Base-by-base conservation (phyloP, 2,888 invertebrate species). In the Cryptophagus acutangulus region DNA sequence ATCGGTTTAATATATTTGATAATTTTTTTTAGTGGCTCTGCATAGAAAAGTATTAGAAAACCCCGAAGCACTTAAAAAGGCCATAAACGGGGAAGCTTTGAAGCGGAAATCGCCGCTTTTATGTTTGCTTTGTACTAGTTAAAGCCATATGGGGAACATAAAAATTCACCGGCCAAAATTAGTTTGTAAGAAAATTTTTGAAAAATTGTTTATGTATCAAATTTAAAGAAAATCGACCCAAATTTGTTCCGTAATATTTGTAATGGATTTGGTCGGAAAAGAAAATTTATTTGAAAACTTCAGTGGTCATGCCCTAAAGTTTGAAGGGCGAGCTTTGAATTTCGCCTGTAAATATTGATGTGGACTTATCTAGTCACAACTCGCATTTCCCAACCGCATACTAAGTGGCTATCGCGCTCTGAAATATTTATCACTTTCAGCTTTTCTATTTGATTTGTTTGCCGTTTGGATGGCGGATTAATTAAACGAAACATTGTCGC, bases 341-440 rank as follows among this genome's bases (percentile, higher is more conserved):
- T 35, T 35, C 40, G 36, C 34, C 38, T 36, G 40, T 40, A 46
- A 46, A 43, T 43, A 46, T 46, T 40, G 42, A 46, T 40, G 40
- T 38, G 26, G 38, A 40, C 36, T 46, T 36, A 43, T 34, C 38
- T 34, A 43, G 36, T 38, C 46, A 42, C 8, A 42, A 38, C 36
- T 43, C 35, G 17, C 25, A 40, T 18, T 29, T 34, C 42, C 43
- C 42, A 40, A 31, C 18, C 17, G 42, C 40, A 46, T 42, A 15
- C 14, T 31, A 10, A 31, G 16, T 31, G 14, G 10, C 26, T 26
- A 26, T 26, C n/a, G n/a, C n/a, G 10, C 5, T 6, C 4, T 26
- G 12, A 26, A 26, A 26, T 26, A 26, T 26, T 26, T 26, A 26
- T 26, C 26, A 26, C 9, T n/a, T 26, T 26, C 12, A 3, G 9